These are phyloP conservation scores for Chlorops oryzae DNA, from an alignment of 1,140 invertebrate species.

Conservation along the genomic window DNA sequence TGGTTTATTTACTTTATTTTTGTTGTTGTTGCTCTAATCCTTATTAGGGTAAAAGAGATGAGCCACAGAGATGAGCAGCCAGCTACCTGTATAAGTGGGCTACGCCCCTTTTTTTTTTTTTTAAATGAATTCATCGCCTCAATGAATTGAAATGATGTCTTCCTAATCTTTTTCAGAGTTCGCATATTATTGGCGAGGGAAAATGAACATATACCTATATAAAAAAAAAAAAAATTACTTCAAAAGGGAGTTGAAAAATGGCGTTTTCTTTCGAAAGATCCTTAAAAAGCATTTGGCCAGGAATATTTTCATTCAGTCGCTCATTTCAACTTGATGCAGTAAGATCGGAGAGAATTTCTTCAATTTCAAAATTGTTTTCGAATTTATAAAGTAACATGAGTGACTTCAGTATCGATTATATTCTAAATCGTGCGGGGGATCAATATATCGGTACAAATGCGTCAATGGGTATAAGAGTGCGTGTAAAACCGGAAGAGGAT, in stretches of 20 bases:
- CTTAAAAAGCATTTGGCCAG: constrained; percentile 30
- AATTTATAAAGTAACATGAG: constrained; percentile 21
- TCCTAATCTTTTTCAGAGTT: too few relatives aligned
- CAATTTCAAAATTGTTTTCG: neutral
- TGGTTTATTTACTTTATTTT: too few relatives aligned
- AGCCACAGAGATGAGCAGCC: constrained; percentile 11
- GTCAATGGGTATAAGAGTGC: constrained; percentile 26
- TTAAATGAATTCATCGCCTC: constrained; percentile 39
- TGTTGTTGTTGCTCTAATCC: too few relatives aligned
- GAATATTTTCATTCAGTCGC: constrained; percentile 27
- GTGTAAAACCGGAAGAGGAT: constrained; percentile 13
- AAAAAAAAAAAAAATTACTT: too few relatives aligned
- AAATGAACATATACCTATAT: too few relatives aligned
- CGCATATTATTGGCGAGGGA: too few relatives aligned
- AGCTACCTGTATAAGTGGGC: constrained; percentile 15
- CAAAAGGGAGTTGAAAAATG: neutral
- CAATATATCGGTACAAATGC: constrained; percentile 37
- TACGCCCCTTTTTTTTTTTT: too few relatives aligned
- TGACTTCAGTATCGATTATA: constrained; percentile 53
- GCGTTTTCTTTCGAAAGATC: too few relatives aligned
- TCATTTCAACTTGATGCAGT: constrained; percentile 12
- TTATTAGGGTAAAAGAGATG: constrained; percentile 37
- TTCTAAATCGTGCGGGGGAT: constrained; percentile 50
- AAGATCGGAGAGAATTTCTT: constrained; percentile 19
- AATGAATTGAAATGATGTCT: constrained; percentile 30